Percentiles rank a stretch among this genome's conserved stretches.
These are phyloP conservation scores for Nannobrachium achirus DNA, from an alignment of 2,113 vertebrate genomes.

Conservation along the genomic window DNA sequence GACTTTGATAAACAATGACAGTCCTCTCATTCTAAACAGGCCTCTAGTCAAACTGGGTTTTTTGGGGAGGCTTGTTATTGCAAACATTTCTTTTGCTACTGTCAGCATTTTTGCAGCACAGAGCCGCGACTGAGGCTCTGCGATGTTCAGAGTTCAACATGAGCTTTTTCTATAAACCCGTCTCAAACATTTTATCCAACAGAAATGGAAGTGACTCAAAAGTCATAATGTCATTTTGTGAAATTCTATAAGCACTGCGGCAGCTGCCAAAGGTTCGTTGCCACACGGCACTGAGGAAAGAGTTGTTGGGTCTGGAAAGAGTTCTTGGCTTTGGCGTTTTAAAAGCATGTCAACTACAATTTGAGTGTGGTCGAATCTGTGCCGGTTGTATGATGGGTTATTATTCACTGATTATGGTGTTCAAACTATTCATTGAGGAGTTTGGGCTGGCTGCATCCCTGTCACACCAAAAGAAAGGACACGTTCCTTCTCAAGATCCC, in stretches of 20 bases:
- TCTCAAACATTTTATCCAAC: background rate
- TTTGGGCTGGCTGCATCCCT: no score
- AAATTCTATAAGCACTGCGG: background rate
- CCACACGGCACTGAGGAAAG: background rate
- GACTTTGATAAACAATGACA: slow-evolving; percentile 37
- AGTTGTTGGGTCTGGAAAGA: slow-evolving; percentile 8
- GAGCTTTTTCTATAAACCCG: background rate
- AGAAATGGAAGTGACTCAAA: slow-evolving; percentile 1
- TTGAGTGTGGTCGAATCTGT: background rate
- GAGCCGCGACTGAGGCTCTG: slow-evolving; percentile 1
- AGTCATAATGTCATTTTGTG: slow-evolving; percentile 12
- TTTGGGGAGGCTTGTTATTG: slow-evolving; percentile 58
- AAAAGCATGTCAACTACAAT: background rate
- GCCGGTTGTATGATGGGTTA: background rate
- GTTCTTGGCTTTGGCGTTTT: background rate
- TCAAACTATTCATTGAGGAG: no score
- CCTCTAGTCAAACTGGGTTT: slow-evolving; percentile 42
- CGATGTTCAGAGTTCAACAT: slow-evolving; percentile 30
- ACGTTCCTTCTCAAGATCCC: no score
- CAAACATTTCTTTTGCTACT: slow-evolving; percentile 8
- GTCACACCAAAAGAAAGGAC: no score
- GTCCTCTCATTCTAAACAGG: slow-evolving; percentile 24
- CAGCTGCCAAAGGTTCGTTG: slow-evolving; percentile 3
- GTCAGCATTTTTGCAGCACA: slow-evolving; percentile 39
- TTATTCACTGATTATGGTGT: background rate